A percentile compares a stretch with the other conserved stretches of the same genome.
Conservation (phyloP, 2,113 vertebrate genomes). For the Petromus typicus region DNA sequence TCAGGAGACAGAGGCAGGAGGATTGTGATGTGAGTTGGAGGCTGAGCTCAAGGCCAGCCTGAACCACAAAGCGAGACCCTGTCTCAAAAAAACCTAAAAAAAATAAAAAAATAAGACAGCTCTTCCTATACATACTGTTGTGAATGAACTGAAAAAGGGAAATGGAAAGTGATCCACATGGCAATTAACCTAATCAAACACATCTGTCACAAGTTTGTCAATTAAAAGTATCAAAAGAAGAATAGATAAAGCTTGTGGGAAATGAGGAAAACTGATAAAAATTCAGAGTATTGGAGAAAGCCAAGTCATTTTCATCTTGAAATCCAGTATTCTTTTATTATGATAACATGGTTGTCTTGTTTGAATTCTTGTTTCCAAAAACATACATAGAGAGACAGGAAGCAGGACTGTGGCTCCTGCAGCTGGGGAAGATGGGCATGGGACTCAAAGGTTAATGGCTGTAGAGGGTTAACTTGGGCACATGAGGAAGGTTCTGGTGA, state of each 20-base stretch:
- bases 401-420: neutral
- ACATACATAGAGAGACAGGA: neutral
- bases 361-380: conserved; percentile 40
- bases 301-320: neutral
- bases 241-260: neutral
- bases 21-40: no score
- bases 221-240: neutral
- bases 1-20: no score
- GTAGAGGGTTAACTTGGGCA: neutral
- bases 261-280: neutral
- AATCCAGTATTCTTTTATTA: neutral
- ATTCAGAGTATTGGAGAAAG: neutral
- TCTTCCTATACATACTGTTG: neutral
- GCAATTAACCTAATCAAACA: conserved; percentile 21
- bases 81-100: no score
- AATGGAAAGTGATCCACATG: neutral
- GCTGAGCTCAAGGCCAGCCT: no score
- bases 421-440: neutral
- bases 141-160: neutral
- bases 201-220: neutral
- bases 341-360: neutral
- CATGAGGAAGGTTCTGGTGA: neutral
- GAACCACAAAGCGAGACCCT: no score
- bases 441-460: neutral
- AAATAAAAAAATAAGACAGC: neutral